These are phyloP conservation scores for Chloropsis cyanopogon DNA, from an alignment of 2,113 vertebrate species.

Conservation along the genomic window DNA sequence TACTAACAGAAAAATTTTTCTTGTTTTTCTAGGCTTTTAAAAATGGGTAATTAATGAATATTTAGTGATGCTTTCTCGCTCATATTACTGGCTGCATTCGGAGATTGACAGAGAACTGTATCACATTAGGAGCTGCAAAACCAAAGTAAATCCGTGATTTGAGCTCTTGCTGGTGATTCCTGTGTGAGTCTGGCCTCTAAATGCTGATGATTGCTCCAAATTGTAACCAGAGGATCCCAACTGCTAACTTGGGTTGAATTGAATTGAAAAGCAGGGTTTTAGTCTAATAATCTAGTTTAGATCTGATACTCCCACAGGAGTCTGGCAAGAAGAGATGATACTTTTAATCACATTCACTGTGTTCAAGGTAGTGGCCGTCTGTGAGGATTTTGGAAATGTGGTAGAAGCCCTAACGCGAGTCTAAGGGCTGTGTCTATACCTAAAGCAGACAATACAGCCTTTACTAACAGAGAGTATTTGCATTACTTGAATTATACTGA, in stretches of 20 bases:
- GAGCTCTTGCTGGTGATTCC: neutral
- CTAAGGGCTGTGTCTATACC: neutral
- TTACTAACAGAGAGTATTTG: neutral
- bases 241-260: neutral
- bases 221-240: neutral
- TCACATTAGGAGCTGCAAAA: neutral
- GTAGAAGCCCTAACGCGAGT: neutral
- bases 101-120: neutral
- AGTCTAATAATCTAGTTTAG: constrained; percentile 39
- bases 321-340: neutral
- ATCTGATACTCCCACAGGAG: constrained; percentile 15
- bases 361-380: neutral
- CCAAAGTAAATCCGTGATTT: neutral
- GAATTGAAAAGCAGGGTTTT: constrained; percentile 7
- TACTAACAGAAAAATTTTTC: neutral
- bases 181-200: neutral
- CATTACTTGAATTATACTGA: neutral
- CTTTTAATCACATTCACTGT: neutral
- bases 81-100: neutral
- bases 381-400: neutral
- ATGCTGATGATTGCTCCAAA: neutral
- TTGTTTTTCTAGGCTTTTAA: neutral
- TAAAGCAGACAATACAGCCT: neutral
- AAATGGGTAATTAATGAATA: neutral
- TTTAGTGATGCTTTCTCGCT: neutral